Evolutionary conservation across 1,140 invertebrate species (phyloP), one percentile per base, ranked within the genome.

Genomic region (Thrips palmi): DNA sequence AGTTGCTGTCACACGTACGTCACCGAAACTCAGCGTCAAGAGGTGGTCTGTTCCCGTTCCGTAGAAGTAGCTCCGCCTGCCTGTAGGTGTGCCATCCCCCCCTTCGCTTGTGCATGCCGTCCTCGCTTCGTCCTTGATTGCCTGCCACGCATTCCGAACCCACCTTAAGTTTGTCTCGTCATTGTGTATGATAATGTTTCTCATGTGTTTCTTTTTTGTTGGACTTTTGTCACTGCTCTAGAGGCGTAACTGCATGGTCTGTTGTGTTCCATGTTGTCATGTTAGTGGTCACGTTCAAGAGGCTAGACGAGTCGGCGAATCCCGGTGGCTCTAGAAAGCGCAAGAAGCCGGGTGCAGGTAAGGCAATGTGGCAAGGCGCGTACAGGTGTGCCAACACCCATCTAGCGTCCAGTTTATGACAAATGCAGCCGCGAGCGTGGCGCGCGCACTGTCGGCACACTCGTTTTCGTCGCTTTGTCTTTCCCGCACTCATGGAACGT

Each of bases 291-390:
- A 62, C 61, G 34, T 64, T 62, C 56, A 63, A 57, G 53, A 63
- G 59, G 47, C 49, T 63, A 41, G 48, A 52, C 41, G 48, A 52
- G 37, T 42, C 52, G 36, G 46, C 34, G 42, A 37, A 25, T 24
- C 28, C 50, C 49, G 50, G 49, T 25, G 52, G 58, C 37, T 66
- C 70, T 28, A 68, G 77, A 56, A 81, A 80, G 62, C 61, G 75
- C 52, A 81, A 81, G 61, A 78, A 77, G 51, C 74, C 77, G 8
- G 74, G 72, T 33, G 61, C 67, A 55, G 71, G 76, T 78, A 65
- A 64, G 67, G 64, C 40, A 15, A 38, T 32, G 22, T 23, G n/a
- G n/a, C n/a, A n/a, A n/a, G n/a, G n/a, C 27, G 33, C 34, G 20
- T 36, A 15, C 32, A 36, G 12, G 37, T 12, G 15, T 37, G 37